Evolutionary conservation across 2,797 vertebrate genomes (phyloP).

Genomic region (Odontamblyopus rebecca): DNA sequence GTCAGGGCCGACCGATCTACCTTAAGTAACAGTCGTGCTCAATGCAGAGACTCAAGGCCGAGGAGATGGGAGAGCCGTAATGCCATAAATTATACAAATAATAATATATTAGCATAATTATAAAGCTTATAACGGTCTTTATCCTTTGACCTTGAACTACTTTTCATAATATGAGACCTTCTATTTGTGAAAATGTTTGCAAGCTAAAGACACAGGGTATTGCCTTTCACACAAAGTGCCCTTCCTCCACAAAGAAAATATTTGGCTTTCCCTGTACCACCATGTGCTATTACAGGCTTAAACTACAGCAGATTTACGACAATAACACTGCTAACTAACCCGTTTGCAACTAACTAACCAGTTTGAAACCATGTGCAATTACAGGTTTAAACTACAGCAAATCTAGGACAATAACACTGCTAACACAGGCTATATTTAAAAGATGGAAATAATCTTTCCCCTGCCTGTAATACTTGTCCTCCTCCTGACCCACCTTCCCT

Average conservation of each 20-base stretch:
- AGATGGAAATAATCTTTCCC: no score
- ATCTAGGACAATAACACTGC: no score
- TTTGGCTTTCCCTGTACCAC: neutral
- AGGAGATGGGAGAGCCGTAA: neutral
- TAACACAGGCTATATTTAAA: no score
- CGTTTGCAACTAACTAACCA: neutral
- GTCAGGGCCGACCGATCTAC: conserved; percentile 54
- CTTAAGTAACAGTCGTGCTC: conserved; percentile 43
- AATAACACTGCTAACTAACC: no score
- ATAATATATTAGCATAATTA: neutral
- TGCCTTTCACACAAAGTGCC: neutral
- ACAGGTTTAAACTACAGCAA: neutral
- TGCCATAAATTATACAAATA: neutral
- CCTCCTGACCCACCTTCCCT: neutral
- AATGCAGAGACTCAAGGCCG: neutral
- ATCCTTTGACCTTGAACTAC: neutral
- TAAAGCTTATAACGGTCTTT: neutral
- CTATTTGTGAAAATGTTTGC: conserved; percentile 2
- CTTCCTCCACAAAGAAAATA: neutral
- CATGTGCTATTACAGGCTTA: neutral
- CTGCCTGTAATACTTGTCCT: neutral
- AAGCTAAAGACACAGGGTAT: neutral
- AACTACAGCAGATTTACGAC: neutral
- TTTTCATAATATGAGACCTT: neutral
- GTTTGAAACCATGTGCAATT: neutral